Percentiles rank a stretch among this genome's conserved stretches.
phyloP scores from a whole-genome alignment of 37 sponge, comb jelly and placozoan genomes.

The Tethya wilhelma region DNA sequence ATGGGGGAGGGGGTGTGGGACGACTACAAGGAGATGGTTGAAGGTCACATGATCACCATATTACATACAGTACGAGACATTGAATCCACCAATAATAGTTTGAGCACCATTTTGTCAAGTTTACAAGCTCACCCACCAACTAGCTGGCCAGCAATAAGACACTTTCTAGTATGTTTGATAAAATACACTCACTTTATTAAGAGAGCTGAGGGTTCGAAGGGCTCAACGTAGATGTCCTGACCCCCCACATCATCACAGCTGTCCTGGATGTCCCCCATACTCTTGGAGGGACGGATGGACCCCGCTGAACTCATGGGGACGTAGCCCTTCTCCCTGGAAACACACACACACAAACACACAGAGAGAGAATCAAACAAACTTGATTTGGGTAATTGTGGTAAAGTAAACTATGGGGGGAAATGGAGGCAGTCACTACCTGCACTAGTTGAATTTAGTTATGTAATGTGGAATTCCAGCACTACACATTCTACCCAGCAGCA shows the following conservation, averaged over 20 bases:
- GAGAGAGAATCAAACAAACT: background rate
- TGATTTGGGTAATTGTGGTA: background rate
- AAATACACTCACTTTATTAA: background rate
- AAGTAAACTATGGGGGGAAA: background rate
- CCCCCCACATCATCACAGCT: background rate
- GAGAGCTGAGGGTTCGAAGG: background rate
- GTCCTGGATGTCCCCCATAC: background rate
- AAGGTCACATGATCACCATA: too few relatives aligned
- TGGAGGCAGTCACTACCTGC: background rate
- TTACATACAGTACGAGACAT: too few relatives aligned
- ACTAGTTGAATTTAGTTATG: too few relatives aligned
- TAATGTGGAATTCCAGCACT: too few relatives aligned
- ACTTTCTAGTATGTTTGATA: background rate
- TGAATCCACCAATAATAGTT: too few relatives aligned
- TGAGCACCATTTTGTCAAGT: too few relatives aligned
- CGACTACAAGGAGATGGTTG: background rate
- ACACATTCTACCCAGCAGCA: too few relatives aligned
- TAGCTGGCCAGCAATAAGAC: too few relatives aligned
- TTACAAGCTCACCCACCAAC: too few relatives aligned
- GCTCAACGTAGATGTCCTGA: background rate
- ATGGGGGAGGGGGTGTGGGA: background rate
- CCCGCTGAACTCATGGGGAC: slow-evolving; percentile 16
- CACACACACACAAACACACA: background rate
- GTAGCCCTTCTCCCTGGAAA: slow-evolving; percentile 16
- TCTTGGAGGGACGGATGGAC: background rate